phyloP scores from a whole-genome alignment of 2,113 vertebrate species.

The Poicephalus gulielmi region DNA sequence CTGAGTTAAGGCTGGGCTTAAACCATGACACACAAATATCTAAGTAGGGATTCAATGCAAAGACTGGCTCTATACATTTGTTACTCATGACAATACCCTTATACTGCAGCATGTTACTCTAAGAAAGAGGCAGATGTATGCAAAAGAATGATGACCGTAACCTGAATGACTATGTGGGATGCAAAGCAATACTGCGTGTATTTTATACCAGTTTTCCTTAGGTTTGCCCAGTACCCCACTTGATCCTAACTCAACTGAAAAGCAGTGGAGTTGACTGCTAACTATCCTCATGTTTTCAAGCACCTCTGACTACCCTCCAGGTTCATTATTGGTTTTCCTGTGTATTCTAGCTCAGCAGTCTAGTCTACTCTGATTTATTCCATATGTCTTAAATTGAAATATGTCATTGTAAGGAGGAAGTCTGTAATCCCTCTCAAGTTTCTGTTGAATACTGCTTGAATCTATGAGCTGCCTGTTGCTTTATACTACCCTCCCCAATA shows the following conservation, averaged over 20 bases:
- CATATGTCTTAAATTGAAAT: slow-evolving; percentile 34
- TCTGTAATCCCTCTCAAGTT: slow-evolving; percentile 23
- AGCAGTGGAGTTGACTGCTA: neutral
- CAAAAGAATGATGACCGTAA: neutral
- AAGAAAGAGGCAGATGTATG: neutral
- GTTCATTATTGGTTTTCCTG: neutral
- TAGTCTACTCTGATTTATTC: slow-evolving; percentile 28
- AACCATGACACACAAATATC: neutral
- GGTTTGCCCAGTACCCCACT: neutral
- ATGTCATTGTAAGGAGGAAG: slow-evolving; percentile 41
- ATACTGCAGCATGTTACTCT: neutral
- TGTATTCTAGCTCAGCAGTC: neutral
- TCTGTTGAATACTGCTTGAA: neutral
- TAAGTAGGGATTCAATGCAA: neutral
- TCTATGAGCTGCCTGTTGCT: neutral
- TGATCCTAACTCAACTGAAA: neutral
- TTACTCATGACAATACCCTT: neutral
- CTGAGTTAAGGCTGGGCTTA: too few species aligned
- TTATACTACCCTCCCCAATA: neutral
- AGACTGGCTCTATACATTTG: neutral
- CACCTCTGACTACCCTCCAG: neutral
- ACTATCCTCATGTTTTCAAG: neutral
- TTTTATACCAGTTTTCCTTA: neutral
- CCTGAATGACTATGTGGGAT: neutral
- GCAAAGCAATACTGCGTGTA: neutral